Conservation (phyloP, 2,888 invertebrate genomes). For the Ischnus inquisitorius region DNA sequence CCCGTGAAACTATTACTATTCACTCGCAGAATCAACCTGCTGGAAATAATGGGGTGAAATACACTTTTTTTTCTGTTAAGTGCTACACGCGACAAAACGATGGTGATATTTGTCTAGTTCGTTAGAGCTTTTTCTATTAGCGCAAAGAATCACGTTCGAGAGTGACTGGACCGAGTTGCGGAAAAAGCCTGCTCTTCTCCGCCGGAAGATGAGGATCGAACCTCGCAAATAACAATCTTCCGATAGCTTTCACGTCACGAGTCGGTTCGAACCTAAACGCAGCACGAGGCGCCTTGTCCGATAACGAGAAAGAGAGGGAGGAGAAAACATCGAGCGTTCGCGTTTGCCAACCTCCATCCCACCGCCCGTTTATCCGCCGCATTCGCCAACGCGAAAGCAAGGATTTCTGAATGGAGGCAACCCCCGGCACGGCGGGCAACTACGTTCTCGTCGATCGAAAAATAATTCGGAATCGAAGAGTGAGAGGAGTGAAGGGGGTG, state of each 20-base stretch:
- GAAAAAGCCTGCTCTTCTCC: constrained; percentile 71
- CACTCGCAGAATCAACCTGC: too few species aligned
- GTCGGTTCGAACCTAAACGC: constrained; percentile 1
- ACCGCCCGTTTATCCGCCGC: constrained; percentile 11
- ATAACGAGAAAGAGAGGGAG: constrained; percentile 5
- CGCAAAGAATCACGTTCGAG: background rate
- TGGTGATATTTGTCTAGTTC: too few species aligned
- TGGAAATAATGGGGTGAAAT: too few species aligned
- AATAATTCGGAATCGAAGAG: constrained; percentile 74
- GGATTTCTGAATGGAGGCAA: constrained; percentile 22
- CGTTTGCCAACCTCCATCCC: background rate
- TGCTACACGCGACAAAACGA: too few species aligned
- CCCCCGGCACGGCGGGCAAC: constrained; percentile 1
- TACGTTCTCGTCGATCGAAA: constrained; percentile 49
- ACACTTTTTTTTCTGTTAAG: too few species aligned
- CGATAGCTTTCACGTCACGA: constrained; percentile 66
- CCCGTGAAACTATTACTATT: too few species aligned
- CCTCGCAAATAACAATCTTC: constrained; percentile 76
- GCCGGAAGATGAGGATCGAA: too few species aligned
- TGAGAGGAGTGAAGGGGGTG: background rate
- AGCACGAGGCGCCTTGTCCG: constrained; percentile 10
- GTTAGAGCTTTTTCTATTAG: background rate
- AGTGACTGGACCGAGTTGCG: background rate
- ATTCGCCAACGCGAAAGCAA: constrained; percentile 36
- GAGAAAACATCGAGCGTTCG: constrained; percentile 20